phyloP scores from a whole-genome alignment of 2,113 vertebrate species.

The Platysternon megacephalum region DNA sequence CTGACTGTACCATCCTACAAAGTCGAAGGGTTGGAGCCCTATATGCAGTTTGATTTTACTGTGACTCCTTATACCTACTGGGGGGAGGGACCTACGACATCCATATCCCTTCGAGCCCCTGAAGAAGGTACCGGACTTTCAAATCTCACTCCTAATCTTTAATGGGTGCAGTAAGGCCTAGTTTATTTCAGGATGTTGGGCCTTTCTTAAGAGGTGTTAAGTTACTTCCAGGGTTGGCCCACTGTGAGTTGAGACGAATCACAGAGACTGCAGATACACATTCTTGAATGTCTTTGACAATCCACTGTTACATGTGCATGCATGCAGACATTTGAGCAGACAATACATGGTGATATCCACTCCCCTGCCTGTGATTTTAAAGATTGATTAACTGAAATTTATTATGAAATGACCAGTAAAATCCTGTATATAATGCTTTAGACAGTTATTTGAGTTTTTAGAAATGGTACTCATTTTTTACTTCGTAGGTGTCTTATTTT shows the following conservation, averaged over 20 bases:
- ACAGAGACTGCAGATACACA: neutral
- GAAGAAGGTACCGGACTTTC: slow-evolving; percentile 75
- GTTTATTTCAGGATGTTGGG: neutral
- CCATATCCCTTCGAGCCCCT: slow-evolving; percentile 70
- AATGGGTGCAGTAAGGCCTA: neutral
- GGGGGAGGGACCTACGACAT: slow-evolving; percentile 76
- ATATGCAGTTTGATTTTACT: slow-evolving; percentile 76
- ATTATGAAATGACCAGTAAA: neutral
- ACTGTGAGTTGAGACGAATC: neutral
- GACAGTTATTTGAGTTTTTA: neutral
- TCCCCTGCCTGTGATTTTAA: neutral
- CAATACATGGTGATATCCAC: neutral
- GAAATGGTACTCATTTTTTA: neutral
- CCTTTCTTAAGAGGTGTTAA: neutral
- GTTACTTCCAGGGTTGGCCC: neutral
- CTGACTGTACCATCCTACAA: slow-evolving; percentile 61
- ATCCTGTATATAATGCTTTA: neutral
- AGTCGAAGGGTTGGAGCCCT: slow-evolving; percentile 77
- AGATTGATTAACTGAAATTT: neutral
- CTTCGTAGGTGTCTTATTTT: neutral
- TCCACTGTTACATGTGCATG: neutral
- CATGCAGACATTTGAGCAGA: neutral
- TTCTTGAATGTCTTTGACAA: slow-evolving; percentile 7
- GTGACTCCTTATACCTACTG: slow-evolving; percentile 83
- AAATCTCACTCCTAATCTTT: neutral